Evolutionary conservation across 1,140 invertebrate species (phyloP), one percentile per base, ranked within the genome.

Genomic region (Micrasema minimum): DNA sequence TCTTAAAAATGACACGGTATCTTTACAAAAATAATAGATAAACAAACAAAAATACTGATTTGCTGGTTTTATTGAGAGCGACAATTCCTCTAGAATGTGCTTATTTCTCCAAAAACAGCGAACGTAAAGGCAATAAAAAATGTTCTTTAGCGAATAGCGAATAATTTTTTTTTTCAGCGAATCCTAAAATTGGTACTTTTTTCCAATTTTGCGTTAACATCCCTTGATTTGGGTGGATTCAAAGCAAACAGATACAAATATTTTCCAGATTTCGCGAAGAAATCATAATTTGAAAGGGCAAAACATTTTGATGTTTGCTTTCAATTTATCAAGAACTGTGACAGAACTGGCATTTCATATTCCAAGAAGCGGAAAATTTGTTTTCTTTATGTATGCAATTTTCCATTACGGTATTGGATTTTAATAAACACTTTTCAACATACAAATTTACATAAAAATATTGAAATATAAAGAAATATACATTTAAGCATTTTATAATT

Each of bases 291-390:
- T 46, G 38, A 46, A 23, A 45, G 14, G 41, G 23, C 43, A 31
- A 62, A 62, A 46, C 41, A 59, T 62, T 61, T 38, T 16, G 41
- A 62, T 62, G 22, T 62, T 62, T 62, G 59, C 59, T 23, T 62
- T 62, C 59, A 62, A 62, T 62, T 62, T 62, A 62, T 62, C 41
- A 46, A 43, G n/a, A 31, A 62, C 41, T 62, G 23, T 46, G 59
- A 62, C 59, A 62, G 59, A 26, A 62, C 16, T 16, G 59, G 59
- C 59, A 62, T 45, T 62, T 45, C 38, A 20, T 23, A 14, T 62
- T 45, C 18, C 37, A 43, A 26, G 11, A 62, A 6, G 23, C 22
- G 20, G 23, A 16, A 46, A 46, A 45, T 59, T 7, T 18, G 14
- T 59, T 41, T 62, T 22, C 10, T 62, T 46, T 62, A 7, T 38